Conservation (phyloP, 2,113 vertebrate genomes). For the Desmodus rotundus region DNA sequence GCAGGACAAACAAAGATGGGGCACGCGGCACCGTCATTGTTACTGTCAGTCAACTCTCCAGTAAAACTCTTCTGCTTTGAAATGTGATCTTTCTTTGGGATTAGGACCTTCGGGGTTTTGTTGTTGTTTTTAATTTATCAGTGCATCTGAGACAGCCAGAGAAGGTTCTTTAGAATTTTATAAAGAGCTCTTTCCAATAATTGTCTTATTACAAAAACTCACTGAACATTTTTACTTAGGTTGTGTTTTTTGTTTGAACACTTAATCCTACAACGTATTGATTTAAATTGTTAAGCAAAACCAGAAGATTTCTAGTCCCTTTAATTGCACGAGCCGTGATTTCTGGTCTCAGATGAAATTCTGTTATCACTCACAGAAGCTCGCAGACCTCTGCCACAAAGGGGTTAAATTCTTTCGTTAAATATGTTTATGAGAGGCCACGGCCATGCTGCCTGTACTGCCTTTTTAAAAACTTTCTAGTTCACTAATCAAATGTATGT, state of each 20-base stretch:
- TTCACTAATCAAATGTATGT: conserved; percentile 87
- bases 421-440: conserved; percentile 74
- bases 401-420: conserved; percentile 79
- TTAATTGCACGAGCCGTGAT: conserved; percentile 27
- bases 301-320: conserved; percentile 4
- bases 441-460: conserved; percentile 69
- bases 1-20: background rate
- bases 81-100: background rate
- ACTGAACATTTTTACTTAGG: conserved; percentile 1
- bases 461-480: conserved; percentile 77
- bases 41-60: background rate
- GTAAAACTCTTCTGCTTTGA: conserved; percentile 1
- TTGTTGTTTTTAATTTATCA: background rate
- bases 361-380: background rate
- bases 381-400: conserved; percentile 48
- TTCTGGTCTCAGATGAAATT: background rate
- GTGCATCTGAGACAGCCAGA: background rate
- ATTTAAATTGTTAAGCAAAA: conserved; percentile 35
- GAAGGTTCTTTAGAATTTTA: background rate
- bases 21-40: background rate
- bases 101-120: background rate
- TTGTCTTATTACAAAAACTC: background rate
- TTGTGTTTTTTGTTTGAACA: conserved; percentile 3
- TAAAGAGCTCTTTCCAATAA: background rate
- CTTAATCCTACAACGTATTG: background rate